Evolutionary conservation across 2,888 invertebrate species (phyloP).

Genomic region (Ectobius pallidus): DNA sequence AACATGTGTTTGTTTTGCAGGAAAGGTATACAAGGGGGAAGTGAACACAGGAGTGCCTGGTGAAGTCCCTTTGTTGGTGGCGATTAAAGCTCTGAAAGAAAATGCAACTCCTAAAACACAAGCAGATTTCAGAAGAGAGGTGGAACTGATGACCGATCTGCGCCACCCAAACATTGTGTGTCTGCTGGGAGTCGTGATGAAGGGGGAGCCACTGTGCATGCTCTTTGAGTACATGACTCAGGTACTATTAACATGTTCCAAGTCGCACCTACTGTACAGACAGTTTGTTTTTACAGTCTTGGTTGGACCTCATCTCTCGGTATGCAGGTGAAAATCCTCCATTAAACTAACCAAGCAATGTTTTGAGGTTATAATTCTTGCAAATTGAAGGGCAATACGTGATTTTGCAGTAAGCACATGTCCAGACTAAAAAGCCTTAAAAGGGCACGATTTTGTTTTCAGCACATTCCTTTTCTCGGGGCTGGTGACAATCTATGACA

Average conservation of each 20-base stretch:
- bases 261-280: not conserved
- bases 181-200: constrained; percentile 88
- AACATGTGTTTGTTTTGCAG: no score
- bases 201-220: constrained; percentile 92
- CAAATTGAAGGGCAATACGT: no score
- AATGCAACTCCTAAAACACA: constrained; percentile 91
- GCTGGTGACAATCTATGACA: no score
- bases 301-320: not conserved
- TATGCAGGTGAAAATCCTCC: not conserved
- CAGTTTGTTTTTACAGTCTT: not conserved
- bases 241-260: constrained; percentile 48
- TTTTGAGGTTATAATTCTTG: no score
- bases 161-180: constrained; percentile 96
- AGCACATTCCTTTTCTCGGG: no score
- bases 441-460: no score
- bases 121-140: constrained; percentile 91
- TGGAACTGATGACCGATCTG: constrained; percentile 91
- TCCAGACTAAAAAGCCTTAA: no score
- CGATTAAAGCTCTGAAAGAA: constrained; percentile 93
- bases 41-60: constrained; percentile 66
- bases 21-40: constrained; percentile 95
- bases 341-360: not conserved
- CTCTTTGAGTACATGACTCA: constrained; percentile 96
- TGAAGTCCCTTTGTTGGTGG: constrained; percentile 77
- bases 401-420: no score